A percentile compares a stretch with the other conserved stretches of the same genome.
Evolutionary conservation across 2,113 vertebrate genomes (phyloP).

Genomic region (Chitala chitala): DNA sequence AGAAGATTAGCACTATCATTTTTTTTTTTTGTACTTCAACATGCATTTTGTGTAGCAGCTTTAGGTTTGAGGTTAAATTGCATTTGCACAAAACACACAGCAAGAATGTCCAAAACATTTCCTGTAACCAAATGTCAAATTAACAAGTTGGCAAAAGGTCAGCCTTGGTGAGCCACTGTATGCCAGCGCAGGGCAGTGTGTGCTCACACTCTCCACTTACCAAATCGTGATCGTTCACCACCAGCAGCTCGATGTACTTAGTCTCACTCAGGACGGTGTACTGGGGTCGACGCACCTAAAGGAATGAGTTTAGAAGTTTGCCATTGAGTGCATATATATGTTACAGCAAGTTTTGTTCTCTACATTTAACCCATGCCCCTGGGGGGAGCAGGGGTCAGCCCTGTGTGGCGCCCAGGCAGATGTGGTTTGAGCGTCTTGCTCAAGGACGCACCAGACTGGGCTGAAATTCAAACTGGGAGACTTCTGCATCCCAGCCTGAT

Average conservation of each 20-base stretch:
- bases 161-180: no score
- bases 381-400: no score
- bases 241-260: constrained; percentile 91
- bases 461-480: no score
- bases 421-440: no score
- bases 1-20: neutral
- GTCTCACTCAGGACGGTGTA: constrained; percentile 86
- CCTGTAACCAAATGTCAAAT: neutral
- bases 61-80: neutral
- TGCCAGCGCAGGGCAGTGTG: no score
- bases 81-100: neutral
- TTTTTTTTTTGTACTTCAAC: neutral
- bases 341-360: no score
- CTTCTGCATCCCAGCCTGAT: no score
- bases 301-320: neutral
- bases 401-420: no score
- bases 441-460: no score
- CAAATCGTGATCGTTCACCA: constrained; percentile 87
- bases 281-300: constrained; percentile 68
- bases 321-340: no score
- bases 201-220: no score
- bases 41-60: neutral
- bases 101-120: neutral
- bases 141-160: neutral
- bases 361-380: no score